Evolutionary conservation across 2,113 vertebrate genomes (phyloP).

Genomic region (Platysteira castanea): DNA sequence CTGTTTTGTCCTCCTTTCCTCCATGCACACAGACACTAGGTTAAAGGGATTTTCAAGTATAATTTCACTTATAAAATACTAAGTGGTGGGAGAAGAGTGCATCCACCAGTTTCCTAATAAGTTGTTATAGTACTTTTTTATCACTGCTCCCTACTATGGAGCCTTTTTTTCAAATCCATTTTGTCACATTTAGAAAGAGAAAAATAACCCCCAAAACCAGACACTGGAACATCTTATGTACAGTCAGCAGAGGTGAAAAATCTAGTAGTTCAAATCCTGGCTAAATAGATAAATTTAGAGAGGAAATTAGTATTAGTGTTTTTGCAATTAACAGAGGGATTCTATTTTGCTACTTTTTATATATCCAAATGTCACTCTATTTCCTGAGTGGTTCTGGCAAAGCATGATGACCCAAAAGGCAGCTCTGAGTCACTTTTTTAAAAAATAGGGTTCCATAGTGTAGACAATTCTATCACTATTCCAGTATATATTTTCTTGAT

Average conservation of each 20-base stretch:
- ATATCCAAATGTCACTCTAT: neutral
- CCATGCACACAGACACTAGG: neutral
- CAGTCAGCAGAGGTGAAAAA: neutral
- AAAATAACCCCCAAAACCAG: neutral
- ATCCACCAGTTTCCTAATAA: neutral
- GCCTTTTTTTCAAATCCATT: neutral
- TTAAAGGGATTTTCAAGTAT: neutral
- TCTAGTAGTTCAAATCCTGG: neutral
- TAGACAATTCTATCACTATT: neutral
- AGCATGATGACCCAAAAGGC: rapidly evolving
- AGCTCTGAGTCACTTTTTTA: neutral
- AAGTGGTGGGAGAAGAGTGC: neutral
- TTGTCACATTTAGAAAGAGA: neutral
- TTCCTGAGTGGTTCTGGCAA: neutral
- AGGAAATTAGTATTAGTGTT: neutral
- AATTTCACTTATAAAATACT: neutral
- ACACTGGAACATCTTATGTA: neutral
- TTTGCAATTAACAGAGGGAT: neutral
- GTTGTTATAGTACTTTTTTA: neutral
- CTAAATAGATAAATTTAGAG: neutral
- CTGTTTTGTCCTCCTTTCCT: neutral
- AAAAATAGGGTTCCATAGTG: neutral
- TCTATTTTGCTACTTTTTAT: neutral
- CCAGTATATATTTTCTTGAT: neutral
- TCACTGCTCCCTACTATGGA: neutral